Percentiles rank a stretch among this genome's conserved stretches.
phyloP scores from a whole-genome alignment of 1,140 invertebrate genomes.

The Eciton burchellii region DNA sequence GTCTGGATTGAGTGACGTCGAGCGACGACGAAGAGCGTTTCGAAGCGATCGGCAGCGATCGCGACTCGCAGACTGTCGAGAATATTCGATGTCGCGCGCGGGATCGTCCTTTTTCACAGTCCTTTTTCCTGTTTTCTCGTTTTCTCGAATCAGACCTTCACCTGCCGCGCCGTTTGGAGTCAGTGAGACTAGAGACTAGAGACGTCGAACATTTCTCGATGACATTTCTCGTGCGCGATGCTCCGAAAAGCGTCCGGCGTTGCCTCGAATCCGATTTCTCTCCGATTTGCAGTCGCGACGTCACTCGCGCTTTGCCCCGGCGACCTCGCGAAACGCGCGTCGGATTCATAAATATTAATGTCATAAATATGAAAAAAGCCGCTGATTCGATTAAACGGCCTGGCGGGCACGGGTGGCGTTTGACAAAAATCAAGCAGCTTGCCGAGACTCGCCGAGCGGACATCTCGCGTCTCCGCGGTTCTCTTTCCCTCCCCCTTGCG shows the following conservation, averaged over 20 bases:
- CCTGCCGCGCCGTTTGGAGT: not conserved
- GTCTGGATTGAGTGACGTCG: not conserved
- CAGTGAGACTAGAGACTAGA: not conserved
- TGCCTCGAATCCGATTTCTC: not conserved
- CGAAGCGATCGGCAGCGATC: slow-evolving; percentile 40
- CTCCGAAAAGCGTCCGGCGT: not conserved
- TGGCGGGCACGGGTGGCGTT: no score
- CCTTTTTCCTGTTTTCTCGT: not conserved
- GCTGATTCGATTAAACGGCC: no score
- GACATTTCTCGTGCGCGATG: not conserved
- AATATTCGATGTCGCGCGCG: slow-evolving; percentile 28
- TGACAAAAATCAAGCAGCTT: no score
- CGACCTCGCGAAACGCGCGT: no score
- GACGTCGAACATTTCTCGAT: not conserved
- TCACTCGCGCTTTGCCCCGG: no score
- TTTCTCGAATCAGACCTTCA: not conserved
- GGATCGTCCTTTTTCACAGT: not conserved
- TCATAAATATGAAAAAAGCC: no score
- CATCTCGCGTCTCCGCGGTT: slow-evolving; percentile 55
- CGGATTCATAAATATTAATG: no score
- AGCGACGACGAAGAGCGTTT: slow-evolving; percentile 13
- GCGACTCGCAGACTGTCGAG: not conserved
- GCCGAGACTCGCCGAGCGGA: no score
- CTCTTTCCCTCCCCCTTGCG: slow-evolving; percentile 36
- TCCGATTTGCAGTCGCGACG: not conserved